phyloP scores from a whole-genome alignment of 2,888 invertebrate species.

The Standfussiana lucernea region DNA sequence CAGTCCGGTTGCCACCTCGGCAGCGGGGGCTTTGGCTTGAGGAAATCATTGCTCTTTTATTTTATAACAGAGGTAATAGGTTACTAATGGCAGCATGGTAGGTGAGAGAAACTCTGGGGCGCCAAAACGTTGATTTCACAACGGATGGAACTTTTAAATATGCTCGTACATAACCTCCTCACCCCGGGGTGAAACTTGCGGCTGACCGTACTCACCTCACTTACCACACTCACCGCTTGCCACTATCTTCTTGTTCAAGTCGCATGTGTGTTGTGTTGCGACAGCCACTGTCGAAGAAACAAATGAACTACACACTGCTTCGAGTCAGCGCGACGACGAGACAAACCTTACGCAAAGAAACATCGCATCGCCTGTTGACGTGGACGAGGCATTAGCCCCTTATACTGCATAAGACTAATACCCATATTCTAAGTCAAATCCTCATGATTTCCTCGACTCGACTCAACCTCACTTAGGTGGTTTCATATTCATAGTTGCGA shows the following conservation, averaged over 20 bases:
- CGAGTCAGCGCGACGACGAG: neutral
- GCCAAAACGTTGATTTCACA: neutral
- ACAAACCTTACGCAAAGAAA: neutral
- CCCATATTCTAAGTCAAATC: too few relatives aligned
- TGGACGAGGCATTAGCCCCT: neutral
- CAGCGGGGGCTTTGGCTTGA: conserved; percentile 8
- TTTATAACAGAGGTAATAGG: conserved; percentile 22
- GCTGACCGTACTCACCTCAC: neutral
- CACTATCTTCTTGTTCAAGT: neutral
- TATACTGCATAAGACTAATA: neutral
- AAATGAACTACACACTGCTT: neutral
- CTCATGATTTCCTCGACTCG: too few relatives aligned
- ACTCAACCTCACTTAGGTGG: too few relatives aligned
- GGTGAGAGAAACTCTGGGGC: neutral
- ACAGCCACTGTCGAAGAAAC: neutral
- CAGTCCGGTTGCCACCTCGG: conserved; percentile 28
- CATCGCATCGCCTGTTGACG: neutral
- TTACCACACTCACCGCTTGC: neutral
- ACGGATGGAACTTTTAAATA: neutral
- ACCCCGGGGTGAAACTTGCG: neutral
- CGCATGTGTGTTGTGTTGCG: neutral
- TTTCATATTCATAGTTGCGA: too few relatives aligned
- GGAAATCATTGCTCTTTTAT: conserved; percentile 35
- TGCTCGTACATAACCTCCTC: neutral
- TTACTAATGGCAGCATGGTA: conserved; percentile 2